A percentile compares a stretch with the other conserved stretches of the same genome.
Evolutionary conservation across 2,888 invertebrate genomes (phyloP).

Genomic region (Drosophila hamatofila): DNA sequence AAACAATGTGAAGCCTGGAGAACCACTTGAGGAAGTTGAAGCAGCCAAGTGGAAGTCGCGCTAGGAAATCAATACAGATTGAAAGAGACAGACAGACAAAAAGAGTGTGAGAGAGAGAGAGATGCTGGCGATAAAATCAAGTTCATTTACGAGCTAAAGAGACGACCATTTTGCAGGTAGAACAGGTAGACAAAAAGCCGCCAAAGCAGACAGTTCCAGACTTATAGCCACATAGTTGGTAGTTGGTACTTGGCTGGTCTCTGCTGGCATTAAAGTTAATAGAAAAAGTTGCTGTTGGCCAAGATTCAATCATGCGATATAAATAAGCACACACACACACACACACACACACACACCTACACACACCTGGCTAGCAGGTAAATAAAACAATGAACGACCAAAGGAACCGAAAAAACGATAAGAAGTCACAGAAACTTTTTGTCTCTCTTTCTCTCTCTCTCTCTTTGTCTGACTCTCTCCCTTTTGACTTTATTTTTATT

Average conservation of each 20-base stretch:
- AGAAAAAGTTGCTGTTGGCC: constrained; percentile 81
- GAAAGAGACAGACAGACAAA: neutral
- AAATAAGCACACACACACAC: constrained; percentile 68
- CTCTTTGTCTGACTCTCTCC: neutral
- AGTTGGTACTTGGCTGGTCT: constrained; percentile 49
- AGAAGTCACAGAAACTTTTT: constrained; percentile 74
- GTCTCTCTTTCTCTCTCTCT: constrained; percentile 21
- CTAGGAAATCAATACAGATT: constrained; percentile 72
- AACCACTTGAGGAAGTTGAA: constrained; percentile 67
- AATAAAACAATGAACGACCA: constrained; percentile 73
- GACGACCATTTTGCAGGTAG: constrained; percentile 62
- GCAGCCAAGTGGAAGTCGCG: constrained; percentile 72
- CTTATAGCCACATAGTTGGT: constrained; percentile 56
- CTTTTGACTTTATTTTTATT: constrained; percentile 9
- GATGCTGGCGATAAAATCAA: constrained; percentile 75
- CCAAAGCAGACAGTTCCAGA: constrained; percentile 38
- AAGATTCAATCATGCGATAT: constrained; percentile 81
- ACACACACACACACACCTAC: constrained; percentile 14
- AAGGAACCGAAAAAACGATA: constrained; percentile 60
- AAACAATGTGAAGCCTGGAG: constrained; percentile 62
- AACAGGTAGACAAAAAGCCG: constrained; percentile 34
- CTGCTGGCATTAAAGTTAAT: constrained; percentile 78
- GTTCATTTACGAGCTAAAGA: constrained; percentile 76
- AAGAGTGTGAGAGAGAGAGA: neutral
- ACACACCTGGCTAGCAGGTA: constrained; percentile 57